Conservation (phyloP, 2,113 vertebrate species). For the Pontoporia blainvillei region DNA sequence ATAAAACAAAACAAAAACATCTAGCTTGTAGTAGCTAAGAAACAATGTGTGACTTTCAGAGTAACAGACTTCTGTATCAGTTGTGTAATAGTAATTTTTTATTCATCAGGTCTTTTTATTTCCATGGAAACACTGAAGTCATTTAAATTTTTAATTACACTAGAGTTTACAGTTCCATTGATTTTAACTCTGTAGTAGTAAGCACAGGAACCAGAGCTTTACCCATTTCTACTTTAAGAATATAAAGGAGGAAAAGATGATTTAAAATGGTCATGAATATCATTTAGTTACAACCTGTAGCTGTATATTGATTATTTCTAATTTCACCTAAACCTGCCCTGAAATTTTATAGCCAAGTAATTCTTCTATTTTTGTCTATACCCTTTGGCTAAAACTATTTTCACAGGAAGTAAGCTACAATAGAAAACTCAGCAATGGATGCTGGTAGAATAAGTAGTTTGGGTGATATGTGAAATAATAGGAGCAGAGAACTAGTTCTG, state of each 20-base stretch:
- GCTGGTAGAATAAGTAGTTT: background rate
- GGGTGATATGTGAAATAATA: background rate
- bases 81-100: slow-evolving; percentile 46
- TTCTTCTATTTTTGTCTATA: background rate
- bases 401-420: background rate
- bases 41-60: slow-evolving; percentile 30
- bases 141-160: slow-evolving; percentile 63
- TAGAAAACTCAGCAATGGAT: background rate
- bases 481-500: background rate
- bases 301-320: background rate
- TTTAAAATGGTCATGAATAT: slow-evolving; percentile 22
- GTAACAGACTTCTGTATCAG: background rate
- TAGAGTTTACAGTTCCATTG: slow-evolving; percentile 29
- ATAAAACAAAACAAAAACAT: background rate
- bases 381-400: background rate
- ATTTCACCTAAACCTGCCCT: background rate
- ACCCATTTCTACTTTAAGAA: slow-evolving; percentile 23
- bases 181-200: background rate
- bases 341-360: background rate
- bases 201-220: background rate
- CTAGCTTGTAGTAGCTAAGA: background rate
- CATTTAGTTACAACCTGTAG: slow-evolving; percentile 5
- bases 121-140: slow-evolving; percentile 51
- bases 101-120: slow-evolving; percentile 50
- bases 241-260: background rate